A percentile compares a stretch with the other conserved stretches of the same genome.
phyloP scores from a whole-genome alignment of 2,888 invertebrate genomes.

The Balanococcus diminutus region DNA sequence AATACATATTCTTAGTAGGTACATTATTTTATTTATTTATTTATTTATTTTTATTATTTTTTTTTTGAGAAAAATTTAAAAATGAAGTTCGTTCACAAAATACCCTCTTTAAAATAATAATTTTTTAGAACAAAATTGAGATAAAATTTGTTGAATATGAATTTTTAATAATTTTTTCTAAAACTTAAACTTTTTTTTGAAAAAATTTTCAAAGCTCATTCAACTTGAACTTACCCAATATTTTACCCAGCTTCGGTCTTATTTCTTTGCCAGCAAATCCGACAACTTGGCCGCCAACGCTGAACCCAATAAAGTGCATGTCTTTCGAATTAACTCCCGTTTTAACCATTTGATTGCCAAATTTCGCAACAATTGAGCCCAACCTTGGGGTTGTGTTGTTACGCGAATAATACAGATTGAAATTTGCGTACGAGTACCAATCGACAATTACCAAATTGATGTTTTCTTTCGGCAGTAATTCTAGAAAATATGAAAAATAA shows the following conservation, averaged over 20 bases:
- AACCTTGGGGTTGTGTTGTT: background rate
- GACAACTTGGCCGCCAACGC: conserved; percentile 9
- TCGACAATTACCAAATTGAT: conserved; percentile 17
- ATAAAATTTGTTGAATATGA: too few species aligned
- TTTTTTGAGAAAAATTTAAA: too few species aligned
- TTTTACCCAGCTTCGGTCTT: background rate
- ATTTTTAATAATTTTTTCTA: too few species aligned
- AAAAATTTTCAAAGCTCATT: too few species aligned
- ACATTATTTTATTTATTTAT: too few species aligned
- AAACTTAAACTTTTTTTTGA: too few species aligned
- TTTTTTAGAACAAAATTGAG: too few species aligned
- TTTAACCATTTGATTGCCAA: background rate
- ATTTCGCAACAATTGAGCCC: background rate
- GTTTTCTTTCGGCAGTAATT: background rate
- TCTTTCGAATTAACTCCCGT: background rate
- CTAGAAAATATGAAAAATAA: background rate
- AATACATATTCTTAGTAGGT: too few species aligned
- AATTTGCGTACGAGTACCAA: conserved; percentile 27
- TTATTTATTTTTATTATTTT: too few species aligned
- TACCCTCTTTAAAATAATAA: too few species aligned
- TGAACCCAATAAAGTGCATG: conserved; percentile 7
- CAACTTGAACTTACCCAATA: too few species aligned
- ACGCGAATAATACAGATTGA: background rate
- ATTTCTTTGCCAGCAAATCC: conserved; percentile 9
- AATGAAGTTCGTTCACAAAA: too few species aligned